Conservation (phyloP, 2,113 vertebrate genomes). For the Pseudonaja textilis region DNA sequence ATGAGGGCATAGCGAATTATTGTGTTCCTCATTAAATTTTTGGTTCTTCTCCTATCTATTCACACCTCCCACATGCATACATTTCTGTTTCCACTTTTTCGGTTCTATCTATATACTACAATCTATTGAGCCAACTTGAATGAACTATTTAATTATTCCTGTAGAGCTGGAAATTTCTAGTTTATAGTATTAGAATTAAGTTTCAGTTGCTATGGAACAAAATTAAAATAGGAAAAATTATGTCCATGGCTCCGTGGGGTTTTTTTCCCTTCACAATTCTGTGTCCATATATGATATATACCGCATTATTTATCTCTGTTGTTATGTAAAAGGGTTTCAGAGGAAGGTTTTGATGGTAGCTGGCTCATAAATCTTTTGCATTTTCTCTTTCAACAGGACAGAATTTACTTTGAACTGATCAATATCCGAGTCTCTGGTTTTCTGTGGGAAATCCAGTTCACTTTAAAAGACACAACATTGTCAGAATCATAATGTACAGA, state of each 20-base stretch:
- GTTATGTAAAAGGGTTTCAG: not conserved
- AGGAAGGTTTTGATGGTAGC: conserved; percentile 14
- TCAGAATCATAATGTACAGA: conserved; percentile 35
- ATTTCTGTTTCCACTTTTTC: not conserved
- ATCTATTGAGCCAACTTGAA: not conserved
- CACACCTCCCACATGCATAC: not conserved
- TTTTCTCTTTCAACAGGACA: conserved; percentile 26
- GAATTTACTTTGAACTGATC: conserved; percentile 6
- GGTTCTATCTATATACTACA: not conserved
- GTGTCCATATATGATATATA: too few relatives aligned
- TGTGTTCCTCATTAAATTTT: not conserved
- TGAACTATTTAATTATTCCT: not conserved
- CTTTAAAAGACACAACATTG: conserved; percentile 28
- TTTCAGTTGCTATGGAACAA: not conserved
- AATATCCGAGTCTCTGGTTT: conserved; percentile 26
- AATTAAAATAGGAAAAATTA: not conserved
- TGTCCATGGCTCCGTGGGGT: not conserved
- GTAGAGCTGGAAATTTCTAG: not conserved
- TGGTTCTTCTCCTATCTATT: not conserved
- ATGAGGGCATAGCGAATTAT: not conserved
- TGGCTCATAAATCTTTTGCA: conserved; percentile 26
- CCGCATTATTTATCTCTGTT: not conserved
- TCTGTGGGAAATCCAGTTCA: conserved; percentile 26
- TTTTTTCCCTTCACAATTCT: not conserved
- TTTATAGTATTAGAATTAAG: not conserved